Conservation (phyloP, 2,113 vertebrate genomes). For the Bombycilla garrulus region DNA sequence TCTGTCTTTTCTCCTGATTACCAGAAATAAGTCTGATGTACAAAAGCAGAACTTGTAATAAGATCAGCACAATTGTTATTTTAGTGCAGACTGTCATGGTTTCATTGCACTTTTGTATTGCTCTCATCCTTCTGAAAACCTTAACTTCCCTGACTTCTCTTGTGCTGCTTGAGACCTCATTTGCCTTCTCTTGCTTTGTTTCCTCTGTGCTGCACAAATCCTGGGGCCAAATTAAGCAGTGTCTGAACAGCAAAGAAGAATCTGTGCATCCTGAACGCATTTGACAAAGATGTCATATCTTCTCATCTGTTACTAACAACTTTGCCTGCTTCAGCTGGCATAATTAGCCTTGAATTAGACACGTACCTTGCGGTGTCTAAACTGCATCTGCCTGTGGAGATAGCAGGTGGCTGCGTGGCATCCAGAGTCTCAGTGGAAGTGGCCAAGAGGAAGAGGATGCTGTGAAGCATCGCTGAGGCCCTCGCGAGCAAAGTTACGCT, state of each 20-base stretch:
- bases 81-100: background rate
- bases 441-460: background rate
- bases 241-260: background rate
- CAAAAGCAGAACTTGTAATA: background rate
- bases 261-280: background rate
- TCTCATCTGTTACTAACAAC: background rate
- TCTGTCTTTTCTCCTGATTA: background rate
- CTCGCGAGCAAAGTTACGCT: background rate
- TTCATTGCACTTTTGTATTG: background rate
- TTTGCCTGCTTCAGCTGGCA: background rate
- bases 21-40: background rate
- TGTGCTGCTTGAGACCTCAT: background rate
- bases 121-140: background rate
- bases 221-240: background rate
- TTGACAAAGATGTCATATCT: background rate
- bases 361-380: background rate
- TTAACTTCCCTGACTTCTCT: background rate
- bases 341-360: background rate
- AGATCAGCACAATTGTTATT: background rate
- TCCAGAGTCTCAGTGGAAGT: background rate
- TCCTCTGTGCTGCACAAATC: background rate
- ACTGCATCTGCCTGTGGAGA: background rate
- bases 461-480: background rate
- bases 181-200: background rate
- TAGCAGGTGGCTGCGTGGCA: background rate